Conservation (phyloP, 2,113 vertebrate genomes). For the Oxyura jamaicensis region DNA sequence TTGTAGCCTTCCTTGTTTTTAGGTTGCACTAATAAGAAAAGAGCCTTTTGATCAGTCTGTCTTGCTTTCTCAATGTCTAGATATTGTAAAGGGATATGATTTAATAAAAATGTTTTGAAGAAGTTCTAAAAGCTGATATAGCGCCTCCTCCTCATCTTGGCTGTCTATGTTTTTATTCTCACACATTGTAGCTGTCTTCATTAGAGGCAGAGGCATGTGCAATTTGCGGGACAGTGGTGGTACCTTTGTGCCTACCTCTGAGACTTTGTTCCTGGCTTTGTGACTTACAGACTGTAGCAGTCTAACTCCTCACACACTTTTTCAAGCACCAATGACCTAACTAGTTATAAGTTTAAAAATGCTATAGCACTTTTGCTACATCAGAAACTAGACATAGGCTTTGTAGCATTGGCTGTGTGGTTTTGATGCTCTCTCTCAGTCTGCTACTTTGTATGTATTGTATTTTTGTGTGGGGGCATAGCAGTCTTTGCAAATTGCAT, state of each 20-base stretch:
- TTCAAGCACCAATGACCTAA: neutral
- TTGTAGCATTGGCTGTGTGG: neutral
- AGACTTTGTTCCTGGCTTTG: neutral
- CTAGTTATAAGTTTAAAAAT: neutral
- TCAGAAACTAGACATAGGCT: neutral
- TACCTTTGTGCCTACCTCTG: neutral
- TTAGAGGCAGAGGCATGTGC: neutral
- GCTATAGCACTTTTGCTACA: neutral
- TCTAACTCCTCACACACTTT: accelerated
- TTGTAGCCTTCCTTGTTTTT: neutral
- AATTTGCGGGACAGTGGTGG: neutral
- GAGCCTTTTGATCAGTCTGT: neutral
- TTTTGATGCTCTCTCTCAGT: neutral
- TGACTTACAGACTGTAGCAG: neutral
- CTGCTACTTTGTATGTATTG: neutral
- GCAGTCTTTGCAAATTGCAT: neutral
- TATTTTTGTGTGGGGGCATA: neutral
- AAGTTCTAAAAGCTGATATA: neutral
- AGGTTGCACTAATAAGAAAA: neutral
- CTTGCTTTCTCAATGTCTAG: neutral
- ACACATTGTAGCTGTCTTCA: neutral
- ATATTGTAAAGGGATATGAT: neutral
- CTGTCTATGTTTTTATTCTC: neutral
- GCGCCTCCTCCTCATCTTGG: neutral
- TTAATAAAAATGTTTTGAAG: neutral